Evolutionary conservation across 92 coral and sea anemone species (phyloP), one percentile per base, ranked within the genome.

Genomic region (Siderastrea siderea): DNA sequence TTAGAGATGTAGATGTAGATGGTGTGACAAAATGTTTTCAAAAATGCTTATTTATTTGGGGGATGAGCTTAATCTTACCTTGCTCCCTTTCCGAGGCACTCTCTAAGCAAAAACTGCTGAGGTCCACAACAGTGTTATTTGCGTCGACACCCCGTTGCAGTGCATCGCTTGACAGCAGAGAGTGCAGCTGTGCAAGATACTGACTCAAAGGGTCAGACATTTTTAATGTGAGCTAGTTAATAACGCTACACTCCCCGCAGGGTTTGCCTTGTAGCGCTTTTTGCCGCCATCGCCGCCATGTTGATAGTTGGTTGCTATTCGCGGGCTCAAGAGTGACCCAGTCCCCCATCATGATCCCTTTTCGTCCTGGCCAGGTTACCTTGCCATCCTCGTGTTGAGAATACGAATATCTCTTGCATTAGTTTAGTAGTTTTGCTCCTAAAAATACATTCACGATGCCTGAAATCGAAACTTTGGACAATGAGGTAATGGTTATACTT

Each of bases 121-220:
- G 91, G 71, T 97, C 99, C 6, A 81, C 89, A 1, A 86, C 93
- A n/a, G 85, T 73, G 79, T 96, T 94, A 6, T 73, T 85, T 49
- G 98, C 96, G 61, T 93, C 95, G 15, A 88, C 90, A 7, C 97
- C 97, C 72, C 97, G 90, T 58, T 92, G 96, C 2, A 91, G 89
- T 10, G 90, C 91, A 58, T 87, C 83, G 53, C 90, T 58, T 51
- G 94, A 55, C 7, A 88, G 85, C 26, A 91, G 88, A 65, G 87
- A 71, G 74, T 97, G 94, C 89, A 97, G 91, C 80, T 92, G 96
- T 55, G 63, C 47, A 54, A 95, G 71, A 86, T 90, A 84, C 52
- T 92, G 60, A 62, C 88, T 90, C 54, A 95, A 84, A 14, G 90
- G 73, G 59, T 97, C 98, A 17, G 96, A 84, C 99, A 97, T 97